Percentiles rank a stretch among this genome's conserved stretches.
phyloP scores from a whole-genome alignment of 1,140 invertebrate genomes.

The Drosophila neocordata region DNA sequence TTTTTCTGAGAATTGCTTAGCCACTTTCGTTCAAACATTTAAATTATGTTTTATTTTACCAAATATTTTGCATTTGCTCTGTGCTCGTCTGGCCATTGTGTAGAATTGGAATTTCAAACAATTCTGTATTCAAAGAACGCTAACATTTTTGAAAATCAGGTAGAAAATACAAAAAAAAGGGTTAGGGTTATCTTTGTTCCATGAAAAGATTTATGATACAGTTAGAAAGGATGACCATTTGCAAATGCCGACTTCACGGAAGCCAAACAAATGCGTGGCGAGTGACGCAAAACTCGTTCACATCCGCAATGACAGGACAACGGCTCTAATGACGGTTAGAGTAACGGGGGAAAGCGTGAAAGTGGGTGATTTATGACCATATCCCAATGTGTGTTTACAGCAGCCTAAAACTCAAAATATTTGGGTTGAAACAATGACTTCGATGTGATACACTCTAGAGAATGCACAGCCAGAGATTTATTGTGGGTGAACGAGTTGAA shows the following conservation, averaged over 20 bases:
- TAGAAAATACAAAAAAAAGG: slow-evolving; percentile 45
- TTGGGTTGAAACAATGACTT: slow-evolving; percentile 60
- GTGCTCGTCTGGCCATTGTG: neutral
- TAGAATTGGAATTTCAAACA: neutral
- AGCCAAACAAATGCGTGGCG: slow-evolving; percentile 16
- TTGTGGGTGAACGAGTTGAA: slow-evolving; percentile 36
- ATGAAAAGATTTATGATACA: slow-evolving; percentile 55
- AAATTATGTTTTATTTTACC: neutral
- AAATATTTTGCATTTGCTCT: neutral
- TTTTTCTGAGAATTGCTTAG: neutral
- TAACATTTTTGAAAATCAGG: slow-evolving; percentile 18
- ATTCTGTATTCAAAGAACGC: neutral
- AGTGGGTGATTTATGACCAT: slow-evolving; percentile 57
- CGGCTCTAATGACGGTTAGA: slow-evolving; percentile 39
- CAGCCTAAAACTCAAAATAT: slow-evolving; percentile 69
- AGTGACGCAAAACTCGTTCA: slow-evolving; percentile 61
- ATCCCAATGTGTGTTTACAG: slow-evolving; percentile 60
- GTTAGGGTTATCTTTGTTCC: slow-evolving; percentile 31
- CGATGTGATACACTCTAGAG: slow-evolving; percentile 40
- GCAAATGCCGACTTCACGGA: slow-evolving; percentile 15
- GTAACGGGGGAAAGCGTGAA: slow-evolving; percentile 66
- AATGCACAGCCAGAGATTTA: slow-evolving; percentile 35
- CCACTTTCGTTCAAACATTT: neutral
- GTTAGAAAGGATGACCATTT: slow-evolving; percentile 29
- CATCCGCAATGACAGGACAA: slow-evolving; percentile 14